phyloP scores from a whole-genome alignment of 2,113 vertebrate genomes.

The Halichoerus grypus region DNA sequence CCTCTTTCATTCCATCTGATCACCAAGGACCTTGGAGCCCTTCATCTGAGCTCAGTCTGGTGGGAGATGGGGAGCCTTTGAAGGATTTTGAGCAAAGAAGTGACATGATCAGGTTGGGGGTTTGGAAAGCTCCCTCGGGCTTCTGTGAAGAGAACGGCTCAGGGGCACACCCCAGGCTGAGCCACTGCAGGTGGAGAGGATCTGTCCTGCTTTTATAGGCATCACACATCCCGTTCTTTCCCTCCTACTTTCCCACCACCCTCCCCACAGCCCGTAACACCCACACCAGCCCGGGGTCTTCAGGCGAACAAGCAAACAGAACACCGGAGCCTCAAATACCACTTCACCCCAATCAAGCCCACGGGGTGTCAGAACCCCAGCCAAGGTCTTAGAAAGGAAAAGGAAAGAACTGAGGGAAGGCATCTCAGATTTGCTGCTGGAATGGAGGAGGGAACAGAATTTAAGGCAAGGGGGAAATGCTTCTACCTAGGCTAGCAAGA shows the following conservation, averaged over 20 bases:
- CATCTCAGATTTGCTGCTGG: background rate
- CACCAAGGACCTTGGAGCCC: background rate
- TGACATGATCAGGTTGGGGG: rapidly evolving
- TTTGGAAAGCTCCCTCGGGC: background rate
- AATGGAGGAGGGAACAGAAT: background rate
- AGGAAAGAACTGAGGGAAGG: rapidly evolving
- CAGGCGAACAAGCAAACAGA: background rate
- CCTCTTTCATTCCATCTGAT: background rate
- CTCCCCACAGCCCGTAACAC: rapidly evolving
- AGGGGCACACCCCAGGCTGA: background rate
- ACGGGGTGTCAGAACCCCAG: background rate
- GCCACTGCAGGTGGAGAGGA: background rate
- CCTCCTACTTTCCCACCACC: too few species aligned
- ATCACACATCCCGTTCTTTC: background rate
- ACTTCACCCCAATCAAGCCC: background rate
- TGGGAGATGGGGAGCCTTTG: background rate
- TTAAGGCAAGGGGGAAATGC: background rate
- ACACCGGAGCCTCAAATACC: background rate
- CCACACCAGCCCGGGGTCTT: background rate
- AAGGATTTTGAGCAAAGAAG: background rate
- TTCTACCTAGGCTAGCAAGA: background rate
- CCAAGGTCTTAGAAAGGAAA: background rate
- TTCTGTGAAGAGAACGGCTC: background rate
- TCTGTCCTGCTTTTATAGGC: background rate
- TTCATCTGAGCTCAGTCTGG: background rate